Percentiles rank a stretch among this genome's conserved stretches.
These are phyloP conservation scores for Python bivittatus DNA, from an alignment of 2,113 vertebrate species.

Conservation along the genomic window DNA sequence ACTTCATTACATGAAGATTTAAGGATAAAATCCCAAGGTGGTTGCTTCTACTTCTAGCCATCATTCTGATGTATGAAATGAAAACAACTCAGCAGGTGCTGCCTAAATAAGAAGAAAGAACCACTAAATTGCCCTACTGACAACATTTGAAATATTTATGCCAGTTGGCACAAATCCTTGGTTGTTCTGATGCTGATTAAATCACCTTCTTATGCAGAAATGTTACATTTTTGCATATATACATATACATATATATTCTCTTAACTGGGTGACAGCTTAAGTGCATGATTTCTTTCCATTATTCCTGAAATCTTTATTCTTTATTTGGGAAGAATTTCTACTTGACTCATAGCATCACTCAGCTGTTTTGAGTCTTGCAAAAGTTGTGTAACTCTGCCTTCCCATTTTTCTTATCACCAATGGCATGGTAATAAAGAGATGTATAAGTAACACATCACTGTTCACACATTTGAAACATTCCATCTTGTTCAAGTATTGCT, in stretches of 20 bases:
- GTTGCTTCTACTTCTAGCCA: conserved; percentile 48
- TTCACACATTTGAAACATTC: conserved; percentile 26
- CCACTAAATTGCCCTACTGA: conserved; percentile 29
- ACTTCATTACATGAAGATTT: conserved; percentile 37
- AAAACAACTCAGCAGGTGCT: conserved; percentile 11
- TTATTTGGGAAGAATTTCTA: conserved; percentile 38
- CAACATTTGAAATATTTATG: conserved; percentile 45
- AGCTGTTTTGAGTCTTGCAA: conserved; percentile 29
- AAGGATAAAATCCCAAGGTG: conserved; percentile 33
- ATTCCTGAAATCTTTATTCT: neutral
- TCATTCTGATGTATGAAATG: conserved; percentile 46
- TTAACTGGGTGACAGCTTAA: conserved; percentile 41
- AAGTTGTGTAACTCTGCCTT: conserved; percentile 18
- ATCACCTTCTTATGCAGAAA: conserved; percentile 46
- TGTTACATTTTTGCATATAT: conserved; percentile 41
- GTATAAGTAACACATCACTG: conserved; percentile 30
- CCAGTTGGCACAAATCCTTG: conserved; percentile 32
- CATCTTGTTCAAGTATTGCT: conserved; percentile 31
- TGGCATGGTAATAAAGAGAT: neutral
- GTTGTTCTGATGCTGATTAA: conserved; percentile 42
- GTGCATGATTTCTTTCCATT: conserved; percentile 37
- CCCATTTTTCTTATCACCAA: conserved; percentile 33
- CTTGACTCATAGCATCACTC: conserved; percentile 8
- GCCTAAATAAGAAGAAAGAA: conserved; percentile 46
- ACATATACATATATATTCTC: too few species aligned